Conservation (phyloP, 2,797 vertebrate species). For the Hephaestus fuliginosus region DNA sequence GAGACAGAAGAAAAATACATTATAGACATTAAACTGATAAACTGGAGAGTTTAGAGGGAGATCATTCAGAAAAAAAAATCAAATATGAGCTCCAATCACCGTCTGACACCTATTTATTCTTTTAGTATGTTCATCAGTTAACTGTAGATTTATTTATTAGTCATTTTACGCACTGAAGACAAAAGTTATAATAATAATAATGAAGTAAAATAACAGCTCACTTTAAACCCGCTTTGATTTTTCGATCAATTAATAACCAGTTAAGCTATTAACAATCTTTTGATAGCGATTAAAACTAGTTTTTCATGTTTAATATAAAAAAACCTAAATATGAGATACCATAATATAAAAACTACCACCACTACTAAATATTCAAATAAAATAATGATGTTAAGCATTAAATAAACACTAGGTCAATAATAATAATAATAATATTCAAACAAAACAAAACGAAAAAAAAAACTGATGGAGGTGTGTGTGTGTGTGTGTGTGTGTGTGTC, state of each 20-base stretch:
- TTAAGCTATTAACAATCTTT: neutral
- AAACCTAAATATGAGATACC: neutral
- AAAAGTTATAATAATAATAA: neutral
- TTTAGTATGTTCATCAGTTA: neutral
- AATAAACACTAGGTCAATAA: neutral
- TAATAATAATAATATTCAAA: neutral
- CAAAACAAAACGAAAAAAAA: neutral
- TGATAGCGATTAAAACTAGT: no score
- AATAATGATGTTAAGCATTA: neutral
- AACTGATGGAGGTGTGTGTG: neutral
- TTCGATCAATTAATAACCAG: neutral
- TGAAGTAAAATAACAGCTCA: neutral
- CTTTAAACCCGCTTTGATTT: neutral
- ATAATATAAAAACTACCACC: accelerated
- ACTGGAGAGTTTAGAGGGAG: neutral
- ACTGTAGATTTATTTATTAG: neutral
- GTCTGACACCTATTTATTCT: neutral
- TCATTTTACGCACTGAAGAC: neutral
- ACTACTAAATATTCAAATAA: neutral
- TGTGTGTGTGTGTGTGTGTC: no score
- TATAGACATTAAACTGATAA: neutral
- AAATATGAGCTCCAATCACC: accelerated
- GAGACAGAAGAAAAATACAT: neutral
- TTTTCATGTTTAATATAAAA: neutral
- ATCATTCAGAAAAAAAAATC: neutral